These are phyloP conservation scores for Clunio marinus DNA, from an alignment of 2,888 invertebrate genomes.

Conservation along the genomic window DNA sequence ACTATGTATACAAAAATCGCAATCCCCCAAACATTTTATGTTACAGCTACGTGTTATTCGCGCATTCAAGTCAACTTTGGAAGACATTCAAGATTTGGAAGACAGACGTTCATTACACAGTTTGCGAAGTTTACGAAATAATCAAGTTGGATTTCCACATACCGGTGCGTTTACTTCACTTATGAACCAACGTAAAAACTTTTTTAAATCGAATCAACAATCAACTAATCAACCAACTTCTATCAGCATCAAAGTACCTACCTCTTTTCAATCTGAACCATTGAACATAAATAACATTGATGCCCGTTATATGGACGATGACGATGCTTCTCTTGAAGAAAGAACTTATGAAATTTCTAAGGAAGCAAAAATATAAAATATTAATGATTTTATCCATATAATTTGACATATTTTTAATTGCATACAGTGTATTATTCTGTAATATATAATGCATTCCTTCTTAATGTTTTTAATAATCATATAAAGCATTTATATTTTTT, in stretches of 20 bases:
- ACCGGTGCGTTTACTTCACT: background rate
- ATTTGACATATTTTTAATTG: background rate
- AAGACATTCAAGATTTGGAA: constrained; percentile 99
- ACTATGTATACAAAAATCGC: no score
- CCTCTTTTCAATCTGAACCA: constrained; percentile 40
- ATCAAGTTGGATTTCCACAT: constrained; percentile 64
- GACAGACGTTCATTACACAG: constrained; percentile 98
- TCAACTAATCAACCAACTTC: constrained; percentile 79
- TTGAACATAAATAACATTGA: constrained; percentile 45
- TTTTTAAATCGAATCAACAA: constrained; percentile 59
- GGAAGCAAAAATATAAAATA: constrained; percentile 9
- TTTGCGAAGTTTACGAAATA: constrained; percentile 87
- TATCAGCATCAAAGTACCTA: constrained; percentile 50
- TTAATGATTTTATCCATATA: background rate
- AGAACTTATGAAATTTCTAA: constrained; percentile 36
- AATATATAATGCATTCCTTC: no score
- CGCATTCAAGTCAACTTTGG: constrained; percentile 99
- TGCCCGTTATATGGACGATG: constrained; percentile 49
- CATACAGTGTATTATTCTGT: no score
- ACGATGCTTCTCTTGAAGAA: constrained; percentile 44
- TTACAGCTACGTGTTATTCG: constrained; percentile 99
- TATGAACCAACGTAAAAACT: background rate
- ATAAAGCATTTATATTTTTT: constrained; percentile 15
- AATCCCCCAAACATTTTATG: constrained; percentile 45
- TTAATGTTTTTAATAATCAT: background rate